Evolutionary conservation across 2,797 vertebrate genomes (phyloP), one percentile per base, ranked within the genome.

Genomic region (Rhinogobio ventralis): DNA sequence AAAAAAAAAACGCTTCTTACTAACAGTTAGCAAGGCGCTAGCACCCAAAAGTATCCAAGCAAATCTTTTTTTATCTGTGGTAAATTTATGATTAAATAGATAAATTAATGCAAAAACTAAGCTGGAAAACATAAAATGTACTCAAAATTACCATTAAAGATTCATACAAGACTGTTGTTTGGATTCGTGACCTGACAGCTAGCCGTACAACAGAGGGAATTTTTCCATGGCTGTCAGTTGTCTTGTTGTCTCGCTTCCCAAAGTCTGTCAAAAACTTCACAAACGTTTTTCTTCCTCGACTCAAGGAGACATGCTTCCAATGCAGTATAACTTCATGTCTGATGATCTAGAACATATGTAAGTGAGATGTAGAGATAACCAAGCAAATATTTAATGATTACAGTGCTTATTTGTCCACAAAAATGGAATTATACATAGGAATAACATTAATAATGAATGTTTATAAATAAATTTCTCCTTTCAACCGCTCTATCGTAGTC

Each of bases 331-430:
- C 42, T 9, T 45, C 36, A 28, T 62, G 75, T 77, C 36, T 39
- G 55, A 62, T 45, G 55, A 77, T 62, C 23, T 62, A 28, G n/a
- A 62, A 77, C 36, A 77, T 45, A 77, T 45, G 28, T 15, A 62
- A 76, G 33, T 25, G 51, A 39, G 51, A 33, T 57, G 15, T 57
- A 57, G 14, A 45, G 75, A 77, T 42, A 60, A 42, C 36, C n/a
- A 45, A 45, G 39, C 36, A 77, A 77, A 77, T 77, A 60, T 77
- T 77, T 62, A 19, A 77, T 77, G 36, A 77, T 5, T 62, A 45
- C 36, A 45, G 25, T 3, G 2, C 55, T 42, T 60, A 42, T 11
- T 42, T 39, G 2, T 62, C 1, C 2, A 45, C 23, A 77, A n/a
- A 77, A 62, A 77, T 62, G 36, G 55, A 62, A 77, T 62, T 60